Evolutionary conservation across 2,888 invertebrate genomes (phyloP), one percentile per base, ranked within the genome.

Genomic region (Seira musarum): DNA sequence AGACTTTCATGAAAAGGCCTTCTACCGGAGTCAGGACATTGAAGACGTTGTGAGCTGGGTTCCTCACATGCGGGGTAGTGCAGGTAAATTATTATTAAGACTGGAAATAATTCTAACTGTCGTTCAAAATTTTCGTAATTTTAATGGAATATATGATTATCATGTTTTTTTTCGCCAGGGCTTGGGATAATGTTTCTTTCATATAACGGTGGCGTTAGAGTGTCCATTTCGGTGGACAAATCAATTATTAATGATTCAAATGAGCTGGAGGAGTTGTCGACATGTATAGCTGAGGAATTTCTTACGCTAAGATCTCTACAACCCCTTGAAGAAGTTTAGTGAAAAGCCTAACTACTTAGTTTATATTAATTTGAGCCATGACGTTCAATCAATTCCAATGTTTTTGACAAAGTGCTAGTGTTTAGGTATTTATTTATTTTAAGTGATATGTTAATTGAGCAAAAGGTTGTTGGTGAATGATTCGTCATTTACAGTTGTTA

Each of bases 131-230:
- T n/a, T n/a, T n/a, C n/a, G n/a, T n/a, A 13, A 24, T 13, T 8
- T 63, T 21, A 21, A 63, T 13, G 6, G 8, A n/a, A n/a, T n/a
- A n/a, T n/a, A n/a, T n/a, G n/a, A n/a, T n/a, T n/a, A n/a, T n/a
- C n/a, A n/a, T n/a, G n/a, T n/a, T 65, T 68, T 2, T 15, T 64
- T 13, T 46, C 3, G 63, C 13, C 35, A 85, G 85, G 84, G 22
- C 13, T 85, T 40, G 86, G 86, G 15, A 57, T 84, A 1, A 80
- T 83, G 68, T 85, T 85, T 49, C 49, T 85, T 5, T 84, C 84
- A 15, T 86, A 85, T 64, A 86, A 86, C 64, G 83, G 84, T 0
- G 82, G 79, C 6, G 80, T 86, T 8, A 49, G 86, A 64, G 70
- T 85, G 2, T 78, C 83, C 21, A 30, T 83, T 0, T 84, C 81